Base-by-base conservation (phyloP, 2,888 invertebrate species). In the Apotomis turbidana region DNA sequence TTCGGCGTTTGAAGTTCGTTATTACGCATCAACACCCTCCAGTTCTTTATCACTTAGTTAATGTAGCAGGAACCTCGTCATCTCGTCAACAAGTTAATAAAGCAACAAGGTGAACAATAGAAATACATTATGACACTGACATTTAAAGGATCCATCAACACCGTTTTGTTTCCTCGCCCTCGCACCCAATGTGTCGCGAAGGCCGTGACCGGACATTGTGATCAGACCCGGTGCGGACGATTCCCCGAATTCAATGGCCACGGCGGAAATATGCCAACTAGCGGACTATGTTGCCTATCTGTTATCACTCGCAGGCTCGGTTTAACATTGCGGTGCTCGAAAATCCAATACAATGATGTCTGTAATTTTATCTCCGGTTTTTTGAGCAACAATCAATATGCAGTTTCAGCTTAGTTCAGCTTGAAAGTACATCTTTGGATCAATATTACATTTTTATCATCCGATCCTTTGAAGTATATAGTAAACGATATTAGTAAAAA, bases 201-300 rank as follows among this genome's bases (percentile, higher is more conserved):
- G 58, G 67, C 58, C 58, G 12, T 36, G 27, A 27, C 57, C 38
- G 6, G 49, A 36, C 51, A 59, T 51, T 38, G 67, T 49, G n/a
- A 36, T n/a, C 5, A 5, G 15, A 10, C 27, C 27, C 15, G 10
- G 54, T 6, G 9, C 41, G 36, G 38, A 12, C 13, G 36, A 52
- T 68, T 62, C 67, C 57, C 51, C 38, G 67, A 68, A 71, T 57
- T 68, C 55, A 71, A 71, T 71, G 66, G 54, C 4, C 36, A 60
- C 38, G 54, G 10, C 67, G 71, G 71, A 71, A 58, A 71, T 51
- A 51, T 12, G 27, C 55, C 52, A 57, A 67, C 44, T 57, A 61
- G n/a, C 46, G 57, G 41, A 15, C 55, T 46, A 8, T 60, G 60
- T 12, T 51, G 46, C 49, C 49, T 55, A 10, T 66, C 64, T 55